Evolutionary conservation across 2,113 vertebrate genomes (phyloP).

Genomic region (Daphoenositta chrysoptera): DNA sequence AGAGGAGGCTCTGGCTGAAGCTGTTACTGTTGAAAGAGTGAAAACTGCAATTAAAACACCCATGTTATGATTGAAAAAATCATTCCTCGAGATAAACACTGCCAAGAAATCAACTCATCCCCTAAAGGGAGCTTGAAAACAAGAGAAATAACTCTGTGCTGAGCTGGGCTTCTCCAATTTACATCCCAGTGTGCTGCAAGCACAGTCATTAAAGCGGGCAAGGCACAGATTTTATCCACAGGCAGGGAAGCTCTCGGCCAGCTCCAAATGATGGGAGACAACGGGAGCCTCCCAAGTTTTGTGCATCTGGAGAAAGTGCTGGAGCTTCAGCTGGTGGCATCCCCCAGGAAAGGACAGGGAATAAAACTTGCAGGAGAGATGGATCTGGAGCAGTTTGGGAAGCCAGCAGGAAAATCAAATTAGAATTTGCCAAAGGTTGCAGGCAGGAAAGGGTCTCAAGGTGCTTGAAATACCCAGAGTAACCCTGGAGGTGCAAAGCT

Average conservation of each 20-base stretch:
- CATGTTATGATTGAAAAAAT: neutral
- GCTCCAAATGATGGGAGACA: neutral
- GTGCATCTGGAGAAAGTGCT: neutral
- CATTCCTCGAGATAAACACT: neutral
- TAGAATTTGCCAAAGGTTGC: neutral
- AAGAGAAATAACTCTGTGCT: neutral
- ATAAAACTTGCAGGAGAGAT: neutral
- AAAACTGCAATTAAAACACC: neutral
- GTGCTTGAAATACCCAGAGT: neutral
- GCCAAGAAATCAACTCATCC: neutral
- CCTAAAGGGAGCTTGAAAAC: neutral
- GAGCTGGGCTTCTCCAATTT: conserved; percentile 22
- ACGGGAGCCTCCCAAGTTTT: neutral
- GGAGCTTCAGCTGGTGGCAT: neutral
- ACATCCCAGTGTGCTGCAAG: conserved; percentile 25
- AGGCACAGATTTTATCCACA: neutral
- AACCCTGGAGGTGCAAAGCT: neutral
- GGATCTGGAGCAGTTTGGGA: neutral
- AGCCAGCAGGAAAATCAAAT: neutral
- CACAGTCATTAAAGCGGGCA: conserved; percentile 8
- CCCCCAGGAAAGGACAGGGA: neutral
- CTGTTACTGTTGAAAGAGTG: neutral
- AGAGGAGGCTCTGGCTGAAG: neutral
- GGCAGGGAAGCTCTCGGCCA: neutral
- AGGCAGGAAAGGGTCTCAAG: neutral